phyloP scores from a whole-genome alignment of 2,888 invertebrate genomes.

The Disparrhopalites patrizii region DNA sequence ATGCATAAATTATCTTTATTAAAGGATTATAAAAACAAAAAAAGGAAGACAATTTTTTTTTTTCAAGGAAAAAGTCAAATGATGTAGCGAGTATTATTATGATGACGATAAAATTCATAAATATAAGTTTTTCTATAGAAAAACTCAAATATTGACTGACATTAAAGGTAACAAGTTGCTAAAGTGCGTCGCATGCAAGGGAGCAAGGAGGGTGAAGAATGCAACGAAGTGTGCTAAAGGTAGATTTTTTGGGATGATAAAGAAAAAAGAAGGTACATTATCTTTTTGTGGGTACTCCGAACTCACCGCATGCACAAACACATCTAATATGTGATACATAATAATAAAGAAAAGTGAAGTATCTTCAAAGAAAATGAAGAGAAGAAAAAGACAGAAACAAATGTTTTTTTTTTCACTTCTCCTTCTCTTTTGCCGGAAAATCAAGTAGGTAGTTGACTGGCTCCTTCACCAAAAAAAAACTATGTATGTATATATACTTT shows the following conservation, averaged over 20 bases:
- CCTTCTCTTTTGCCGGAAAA: constrained; percentile 19
- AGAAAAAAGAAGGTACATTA: neutral
- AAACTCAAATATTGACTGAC: neutral
- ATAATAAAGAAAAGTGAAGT: no score
- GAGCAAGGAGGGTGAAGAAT: neutral
- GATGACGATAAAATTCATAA: no score
- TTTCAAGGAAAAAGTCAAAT: neutral
- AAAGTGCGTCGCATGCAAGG: no score
- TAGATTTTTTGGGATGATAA: constrained; percentile 13
- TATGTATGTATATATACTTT: no score
- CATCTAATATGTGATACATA: no score
- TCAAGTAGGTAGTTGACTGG: no score
- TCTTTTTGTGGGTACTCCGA: neutral
- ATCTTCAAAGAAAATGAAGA: no score
- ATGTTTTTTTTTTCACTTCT: no score
- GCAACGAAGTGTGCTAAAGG: constrained; percentile 15
- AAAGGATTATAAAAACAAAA: neutral
- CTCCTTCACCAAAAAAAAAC: no score
- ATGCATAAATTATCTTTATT: neutral
- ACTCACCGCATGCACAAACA: neutral
- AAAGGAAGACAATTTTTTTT: no score
- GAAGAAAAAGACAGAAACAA: neutral
- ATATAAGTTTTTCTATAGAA: neutral
- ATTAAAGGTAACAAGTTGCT: neutral
- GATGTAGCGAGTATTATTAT: no score